phyloP scores from a whole-genome alignment of 2,797 vertebrate genomes.

The Acanthurus tractus region DNA sequence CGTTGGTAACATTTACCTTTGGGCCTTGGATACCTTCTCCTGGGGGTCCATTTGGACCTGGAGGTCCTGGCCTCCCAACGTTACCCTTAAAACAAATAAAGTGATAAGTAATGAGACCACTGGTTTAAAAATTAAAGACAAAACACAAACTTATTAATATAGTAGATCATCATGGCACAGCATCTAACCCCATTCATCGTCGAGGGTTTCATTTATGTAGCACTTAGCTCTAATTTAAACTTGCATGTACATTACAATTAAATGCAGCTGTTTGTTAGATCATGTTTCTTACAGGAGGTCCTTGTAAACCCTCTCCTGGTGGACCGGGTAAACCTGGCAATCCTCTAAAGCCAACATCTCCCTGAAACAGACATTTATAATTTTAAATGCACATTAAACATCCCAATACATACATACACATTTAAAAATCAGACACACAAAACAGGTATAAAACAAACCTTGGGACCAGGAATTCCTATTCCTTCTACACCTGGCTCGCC shows the following conservation, averaged over 20 bases:
- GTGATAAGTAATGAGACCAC: slow-evolving; percentile 22
- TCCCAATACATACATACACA: neutral
- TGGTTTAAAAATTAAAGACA: neutral
- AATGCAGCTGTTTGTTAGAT: neutral
- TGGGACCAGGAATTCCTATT: slow-evolving; percentile 90
- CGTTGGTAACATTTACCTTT: slow-evolving; percentile 85
- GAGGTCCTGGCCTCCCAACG: slow-evolving; percentile 86
- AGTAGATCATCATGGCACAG: neutral
- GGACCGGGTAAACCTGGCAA: slow-evolving; percentile 88
- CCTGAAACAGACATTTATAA: slow-evolving; percentile 78
- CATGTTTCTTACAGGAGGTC: slow-evolving; percentile 87
- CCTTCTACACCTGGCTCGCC: slow-evolving; percentile 91
- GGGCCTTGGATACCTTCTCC: slow-evolving; percentile 92
- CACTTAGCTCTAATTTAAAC: slow-evolving; percentile 6
- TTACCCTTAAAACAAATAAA: slow-evolving; percentile 85
- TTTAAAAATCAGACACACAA: neutral
- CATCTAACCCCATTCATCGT: neutral
- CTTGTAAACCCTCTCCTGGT: slow-evolving; percentile 90
- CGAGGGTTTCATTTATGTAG: neutral
- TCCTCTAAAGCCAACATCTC: slow-evolving; percentile 91
- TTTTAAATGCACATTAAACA: slow-evolving; percentile 2
- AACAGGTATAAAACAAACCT: slow-evolving; percentile 79
- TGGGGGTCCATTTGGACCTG: slow-evolving; percentile 87
- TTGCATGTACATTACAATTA: neutral
- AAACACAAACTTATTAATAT: neutral